A percentile compares a stretch with the other conserved stretches of the same genome.
Evolutionary conservation across 2,888 invertebrate species (phyloP).

Genomic region (Phlogophora meticulosa): DNA sequence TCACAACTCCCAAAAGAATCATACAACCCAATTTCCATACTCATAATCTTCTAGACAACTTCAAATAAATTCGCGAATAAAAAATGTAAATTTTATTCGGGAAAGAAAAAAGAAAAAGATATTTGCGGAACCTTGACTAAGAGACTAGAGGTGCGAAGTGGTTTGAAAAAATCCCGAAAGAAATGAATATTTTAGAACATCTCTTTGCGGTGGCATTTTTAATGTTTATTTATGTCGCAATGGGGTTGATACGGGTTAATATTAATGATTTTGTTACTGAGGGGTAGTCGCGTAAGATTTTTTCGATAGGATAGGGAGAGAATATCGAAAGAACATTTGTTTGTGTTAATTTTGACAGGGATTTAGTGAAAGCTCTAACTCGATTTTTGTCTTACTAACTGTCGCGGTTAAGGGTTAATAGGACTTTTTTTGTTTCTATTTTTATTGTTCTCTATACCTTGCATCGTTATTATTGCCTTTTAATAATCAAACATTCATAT

Average conservation of each 20-base stretch:
- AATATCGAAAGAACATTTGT: conserved; percentile 63
- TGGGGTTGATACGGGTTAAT: conserved; percentile 70
- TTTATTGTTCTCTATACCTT: too few relatives aligned
- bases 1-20: conserved; percentile 53
- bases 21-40: conserved; percentile 61
- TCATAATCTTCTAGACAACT: conserved; percentile 64
- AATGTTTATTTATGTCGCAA: conserved; percentile 70
- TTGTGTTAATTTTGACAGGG: conserved; percentile 63
- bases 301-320: conserved; percentile 43
- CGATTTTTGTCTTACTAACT: conserved; percentile 2
- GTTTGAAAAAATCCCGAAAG: conserved; percentile 63
- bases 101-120: conserved; percentile 50
- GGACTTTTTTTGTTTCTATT: too few relatives aligned
- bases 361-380: conserved; percentile 26
- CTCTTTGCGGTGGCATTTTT: conserved; percentile 68
- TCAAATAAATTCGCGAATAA: conserved; percentile 68
- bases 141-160: conserved; percentile 67
- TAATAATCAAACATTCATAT: too few relatives aligned
- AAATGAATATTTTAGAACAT: conserved; percentile 65
- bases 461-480: too few relatives aligned
- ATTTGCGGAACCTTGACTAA: conserved; percentile 46
- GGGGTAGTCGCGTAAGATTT: conserved; percentile 56
- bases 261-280: conserved; percentile 65
- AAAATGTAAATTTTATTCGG: conserved; percentile 70
- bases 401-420: conserved; percentile 4